These are phyloP conservation scores for Threskiornis aethiopicus DNA, from an alignment of 2,797 vertebrate species.

Conservation along the genomic window DNA sequence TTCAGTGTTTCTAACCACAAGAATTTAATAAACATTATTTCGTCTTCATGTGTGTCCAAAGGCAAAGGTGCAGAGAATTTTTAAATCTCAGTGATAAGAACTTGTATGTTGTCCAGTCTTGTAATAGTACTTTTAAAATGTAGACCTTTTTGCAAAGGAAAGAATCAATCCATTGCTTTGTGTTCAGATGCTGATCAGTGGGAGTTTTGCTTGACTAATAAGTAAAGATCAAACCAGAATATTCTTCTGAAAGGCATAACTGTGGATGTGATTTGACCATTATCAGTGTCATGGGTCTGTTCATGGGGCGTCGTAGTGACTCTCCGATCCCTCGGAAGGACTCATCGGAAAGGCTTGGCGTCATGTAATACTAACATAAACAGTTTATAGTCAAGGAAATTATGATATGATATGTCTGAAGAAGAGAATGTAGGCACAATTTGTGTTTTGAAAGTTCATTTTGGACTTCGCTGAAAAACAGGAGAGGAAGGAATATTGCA, in stretches of 20 bases:
- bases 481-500: background rate
- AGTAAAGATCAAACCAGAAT: background rate
- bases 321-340: background rate
- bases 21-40: constrained; percentile 22
- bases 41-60: constrained; percentile 22
- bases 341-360: background rate
- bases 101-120: background rate
- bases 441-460: background rate
- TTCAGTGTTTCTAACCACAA: background rate
- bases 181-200: background rate
- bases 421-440: background rate
- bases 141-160: background rate
- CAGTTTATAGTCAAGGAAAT: constrained; percentile 23
- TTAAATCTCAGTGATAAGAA: background rate
- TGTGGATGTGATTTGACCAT: background rate
- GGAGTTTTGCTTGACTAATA: background rate
- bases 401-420: constrained; percentile 28
- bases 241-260: background rate
- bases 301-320: background rate
- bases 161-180: background rate
- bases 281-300: background rate
- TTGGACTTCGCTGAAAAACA: background rate
- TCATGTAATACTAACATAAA: constrained; percentile 4
- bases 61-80: constrained; percentile 25
- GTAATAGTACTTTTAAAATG: background rate